A percentile compares a stretch with the other conserved stretches of the same genome.
Conservation (phyloP, 2,113 vertebrate species). For the Vombatus ursinus region DNA sequence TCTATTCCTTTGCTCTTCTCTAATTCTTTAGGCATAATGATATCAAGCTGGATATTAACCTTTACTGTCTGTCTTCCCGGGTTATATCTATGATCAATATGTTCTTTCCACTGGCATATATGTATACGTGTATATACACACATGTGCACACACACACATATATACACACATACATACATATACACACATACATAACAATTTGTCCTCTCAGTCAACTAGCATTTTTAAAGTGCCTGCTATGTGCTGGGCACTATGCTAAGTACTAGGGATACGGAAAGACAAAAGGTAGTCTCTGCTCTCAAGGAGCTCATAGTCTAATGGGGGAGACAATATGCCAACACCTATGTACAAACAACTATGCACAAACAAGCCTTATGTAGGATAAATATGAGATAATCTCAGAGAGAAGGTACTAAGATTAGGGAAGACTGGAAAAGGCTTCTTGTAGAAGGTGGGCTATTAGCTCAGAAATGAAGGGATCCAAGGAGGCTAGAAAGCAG, state of each 20-base stretch:
- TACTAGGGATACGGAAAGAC: neutral
- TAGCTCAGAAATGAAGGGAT: no score
- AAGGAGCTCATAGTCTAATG: neutral
- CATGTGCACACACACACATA: neutral
- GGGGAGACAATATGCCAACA: neutral
- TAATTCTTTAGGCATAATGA: neutral
- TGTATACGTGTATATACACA: neutral
- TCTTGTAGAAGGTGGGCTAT: no score
- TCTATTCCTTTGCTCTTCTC: neutral
- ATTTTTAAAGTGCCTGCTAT: neutral
- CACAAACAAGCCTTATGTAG: neutral
- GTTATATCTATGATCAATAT: neutral
- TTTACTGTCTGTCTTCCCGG: neutral
- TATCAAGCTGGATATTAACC: neutral
- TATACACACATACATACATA: no score
- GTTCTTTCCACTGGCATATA: neutral
- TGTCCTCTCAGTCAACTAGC: no score
- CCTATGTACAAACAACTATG: neutral
- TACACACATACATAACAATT: no score
- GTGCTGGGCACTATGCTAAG: neutral
- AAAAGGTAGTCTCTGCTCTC: neutral
- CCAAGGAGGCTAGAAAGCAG: no score
- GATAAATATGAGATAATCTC: neutral
- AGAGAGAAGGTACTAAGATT: no score
- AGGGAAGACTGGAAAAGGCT: no score